Evolutionary conservation across 2,113 vertebrate genomes (phyloP).

Genomic region (Pithys albifrons): DNA sequence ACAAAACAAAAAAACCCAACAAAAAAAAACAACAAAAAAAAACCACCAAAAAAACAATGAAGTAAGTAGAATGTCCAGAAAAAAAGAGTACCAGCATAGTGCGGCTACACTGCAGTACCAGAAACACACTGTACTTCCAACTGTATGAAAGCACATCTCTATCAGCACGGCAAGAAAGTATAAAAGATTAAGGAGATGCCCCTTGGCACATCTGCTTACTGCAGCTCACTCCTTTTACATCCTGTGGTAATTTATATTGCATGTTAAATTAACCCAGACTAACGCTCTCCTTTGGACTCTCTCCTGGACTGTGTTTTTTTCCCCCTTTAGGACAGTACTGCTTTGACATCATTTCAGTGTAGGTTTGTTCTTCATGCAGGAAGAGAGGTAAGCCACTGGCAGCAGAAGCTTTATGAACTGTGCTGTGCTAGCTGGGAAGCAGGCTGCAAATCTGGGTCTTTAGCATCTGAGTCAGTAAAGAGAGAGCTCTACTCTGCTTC

Average conservation of each 20-base stretch:
- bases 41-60: no score
- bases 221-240: not conserved
- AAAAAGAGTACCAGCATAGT: not conserved
- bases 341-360: not conserved
- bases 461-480: constrained; percentile 32
- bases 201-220: not conserved
- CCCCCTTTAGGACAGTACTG: not conserved
- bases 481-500: constrained; percentile 28
- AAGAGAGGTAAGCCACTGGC: not conserved
- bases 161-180: not conserved
- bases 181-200: constrained; percentile 24
- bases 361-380: not conserved
- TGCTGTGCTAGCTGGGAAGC: not conserved
- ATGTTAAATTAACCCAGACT: not conserved
- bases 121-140: not conserved
- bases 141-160: not conserved
- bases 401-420: not conserved
- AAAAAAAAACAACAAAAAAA: not conserved
- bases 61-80: not conserved
- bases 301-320: not conserved
- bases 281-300: not conserved
- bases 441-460: constrained; percentile 43
- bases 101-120: not conserved
- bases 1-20: not conserved
- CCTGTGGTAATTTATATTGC: not conserved